Conservation (phyloP, 1,140 invertebrate species). For the Propsilocerus akamusi region DNA sequence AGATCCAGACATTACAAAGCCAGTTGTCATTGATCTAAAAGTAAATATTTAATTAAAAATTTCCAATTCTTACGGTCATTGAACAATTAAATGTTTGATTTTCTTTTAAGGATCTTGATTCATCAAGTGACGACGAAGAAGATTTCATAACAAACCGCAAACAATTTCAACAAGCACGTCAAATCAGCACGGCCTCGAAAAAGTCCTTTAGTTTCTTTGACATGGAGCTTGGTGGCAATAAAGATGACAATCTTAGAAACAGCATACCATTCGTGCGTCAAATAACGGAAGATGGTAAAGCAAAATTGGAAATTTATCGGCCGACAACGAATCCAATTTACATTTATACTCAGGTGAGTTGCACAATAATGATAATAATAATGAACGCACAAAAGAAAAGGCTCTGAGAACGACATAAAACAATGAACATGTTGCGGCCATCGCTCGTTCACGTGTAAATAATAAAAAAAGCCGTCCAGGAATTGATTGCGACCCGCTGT, state of each 20-base stretch:
- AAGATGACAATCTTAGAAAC: constrained; percentile 33
- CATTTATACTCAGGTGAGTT: constrained; percentile 33
- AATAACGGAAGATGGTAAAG: constrained; percentile 25
- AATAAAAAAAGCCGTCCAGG: not conserved
- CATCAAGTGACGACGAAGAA: constrained; percentile 19
- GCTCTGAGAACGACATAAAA: not conserved
- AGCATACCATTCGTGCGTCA: constrained; percentile 35
- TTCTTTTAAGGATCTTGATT: constrained; percentile 21
- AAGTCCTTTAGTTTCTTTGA: constrained; percentile 27
- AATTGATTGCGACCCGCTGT: too few species aligned
- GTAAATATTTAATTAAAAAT: not conserved
- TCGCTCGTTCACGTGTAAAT: too few species aligned
- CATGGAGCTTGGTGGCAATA: constrained; percentile 33
- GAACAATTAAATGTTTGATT: not conserved
- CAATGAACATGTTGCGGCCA: not conserved
- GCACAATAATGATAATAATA: not conserved
- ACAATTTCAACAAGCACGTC: constrained; percentile 20
- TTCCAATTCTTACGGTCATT: not conserved
- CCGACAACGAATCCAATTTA: constrained; percentile 33
- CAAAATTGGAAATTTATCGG: constrained; percentile 23
- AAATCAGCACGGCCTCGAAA: constrained; percentile 23
- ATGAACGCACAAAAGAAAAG: not conserved
- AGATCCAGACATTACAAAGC: constrained; percentile 23
- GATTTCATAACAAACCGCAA: constrained; percentile 17
- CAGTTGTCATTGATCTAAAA: constrained; percentile 18